These are phyloP conservation scores for Leptodactylus fuscus DNA, from an alignment of 2,113 vertebrate species.

Conservation along the genomic window DNA sequence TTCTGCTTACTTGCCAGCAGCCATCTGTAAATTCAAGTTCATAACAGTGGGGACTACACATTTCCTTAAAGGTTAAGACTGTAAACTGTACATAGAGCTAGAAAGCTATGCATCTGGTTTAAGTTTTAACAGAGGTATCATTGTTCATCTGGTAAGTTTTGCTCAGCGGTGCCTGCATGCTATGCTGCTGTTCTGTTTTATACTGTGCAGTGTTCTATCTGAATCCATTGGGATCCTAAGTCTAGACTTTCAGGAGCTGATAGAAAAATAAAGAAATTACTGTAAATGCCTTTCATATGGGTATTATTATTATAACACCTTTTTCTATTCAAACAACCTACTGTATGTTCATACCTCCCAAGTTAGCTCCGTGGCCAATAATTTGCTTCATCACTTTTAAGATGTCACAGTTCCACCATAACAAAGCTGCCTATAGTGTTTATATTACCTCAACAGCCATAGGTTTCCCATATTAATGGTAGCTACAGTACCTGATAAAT, in stretches of 20 bases:
- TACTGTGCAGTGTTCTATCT: constrained; percentile 57
- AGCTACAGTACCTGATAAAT: background rate
- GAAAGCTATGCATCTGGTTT: constrained; percentile 40
- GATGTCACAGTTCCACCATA: background rate
- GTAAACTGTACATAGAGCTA: constrained; percentile 54
- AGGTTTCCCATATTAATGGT: background rate
- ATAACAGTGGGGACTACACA: background rate
- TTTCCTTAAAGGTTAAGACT: constrained; percentile 35
- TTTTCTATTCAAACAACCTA: background rate
- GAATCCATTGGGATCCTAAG: constrained; percentile 57
- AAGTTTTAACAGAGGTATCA: constrained; percentile 61
- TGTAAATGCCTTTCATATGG: constrained; percentile 33
- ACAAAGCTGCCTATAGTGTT: background rate
- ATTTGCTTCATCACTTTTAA: background rate
- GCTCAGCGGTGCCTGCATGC: constrained; percentile 45
- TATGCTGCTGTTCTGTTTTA: constrained; percentile 61
- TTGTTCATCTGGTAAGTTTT: constrained; percentile 62
- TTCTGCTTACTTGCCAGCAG: background rate
- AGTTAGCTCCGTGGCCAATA: background rate
- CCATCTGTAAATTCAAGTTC: constrained; percentile 19
- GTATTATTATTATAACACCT: constrained; percentile 10
- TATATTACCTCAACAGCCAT: background rate
- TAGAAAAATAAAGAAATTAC: constrained; percentile 45
- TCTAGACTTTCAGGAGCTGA: constrained; percentile 60
- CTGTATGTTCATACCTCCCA: constrained; percentile 2